Evolutionary conservation across 2,888 invertebrate species (phyloP), one percentile per base, ranked within the genome.

Genomic region (Amphiduros pacificus): DNA sequence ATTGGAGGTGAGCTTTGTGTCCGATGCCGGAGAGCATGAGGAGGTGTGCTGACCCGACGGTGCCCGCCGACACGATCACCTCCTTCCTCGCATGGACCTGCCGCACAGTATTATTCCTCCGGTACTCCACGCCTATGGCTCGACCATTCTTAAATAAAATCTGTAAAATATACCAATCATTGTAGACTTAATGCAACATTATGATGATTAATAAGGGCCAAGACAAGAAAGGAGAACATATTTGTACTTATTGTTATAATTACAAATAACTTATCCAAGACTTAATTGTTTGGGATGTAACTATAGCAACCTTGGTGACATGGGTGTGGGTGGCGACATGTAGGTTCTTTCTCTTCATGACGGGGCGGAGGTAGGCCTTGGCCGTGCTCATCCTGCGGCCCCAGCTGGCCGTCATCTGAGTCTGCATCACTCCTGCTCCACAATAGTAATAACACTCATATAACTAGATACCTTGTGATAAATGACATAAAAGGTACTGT

Each of bases 11-110:
- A 6, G 73, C 70, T 36, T 67, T 70, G 2, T 82, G 83, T 4
- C 83, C 83, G 17, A 83, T 69, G 11, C 82, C 82, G 29, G 81
- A 81, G 55, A 80, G 64, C 72, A 82, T 69, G 5, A 83, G 71
- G 1, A 83, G 62, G 28, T 81, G 79, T 1, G 83, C 77, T 0
- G 82, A 76, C 36, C 77, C 79, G 4, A 83, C 73, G 4, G 78
- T 66, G 5, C 83, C 83, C 2, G 81, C 82, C n/a, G 78, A 73
- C 4, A 82, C 70, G 22, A 79, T 75, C n/a, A 82, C 75, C 63
- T 78, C 76, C 60, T 73, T 72, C 31, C 62, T 66, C 24, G 75
- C 75, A 52, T 74, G 70, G 5, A 77, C 75, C 11, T 68, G 70
- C 24, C 70, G 63, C 50, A 66, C 58, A 41, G 72, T 70, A 11